phyloP scores from a whole-genome alignment of 2,888 invertebrate species.

The Hirtodrosophila trivittata region DNA sequence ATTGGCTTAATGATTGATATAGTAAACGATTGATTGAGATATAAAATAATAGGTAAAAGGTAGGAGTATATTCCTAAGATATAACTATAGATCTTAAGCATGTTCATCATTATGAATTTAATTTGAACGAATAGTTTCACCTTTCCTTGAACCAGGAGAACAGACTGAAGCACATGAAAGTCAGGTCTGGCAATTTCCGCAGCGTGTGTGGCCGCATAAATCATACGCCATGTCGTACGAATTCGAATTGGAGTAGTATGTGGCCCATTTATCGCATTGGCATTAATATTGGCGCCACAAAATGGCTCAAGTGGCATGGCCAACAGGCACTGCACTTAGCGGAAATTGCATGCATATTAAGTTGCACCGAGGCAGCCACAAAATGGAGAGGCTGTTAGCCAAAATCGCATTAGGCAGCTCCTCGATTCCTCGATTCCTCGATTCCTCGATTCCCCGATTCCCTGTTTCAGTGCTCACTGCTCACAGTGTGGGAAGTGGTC shows the following conservation, averaged over 20 bases:
- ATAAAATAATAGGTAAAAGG: no score
- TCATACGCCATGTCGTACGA: conserved; percentile 48
- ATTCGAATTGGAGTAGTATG: conserved; percentile 11
- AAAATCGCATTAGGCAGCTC: conserved; percentile 30
- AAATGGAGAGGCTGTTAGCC: conserved; percentile 9
- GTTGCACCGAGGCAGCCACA: conserved; percentile 49
- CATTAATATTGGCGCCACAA: conserved; percentile 72
- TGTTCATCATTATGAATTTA: no score
- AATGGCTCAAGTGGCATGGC: conserved; percentile 39
- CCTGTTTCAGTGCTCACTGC: neutral
- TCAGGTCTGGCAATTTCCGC: conserved; percentile 67
- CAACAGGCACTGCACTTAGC: conserved; percentile 60
- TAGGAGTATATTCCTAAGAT: no score
- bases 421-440: neutral
- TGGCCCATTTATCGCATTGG: conserved; percentile 69
- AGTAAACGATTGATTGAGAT: no score
- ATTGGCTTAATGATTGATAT: no score
- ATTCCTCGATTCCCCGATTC: neutral
- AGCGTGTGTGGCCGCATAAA: conserved; percentile 46
- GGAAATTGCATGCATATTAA: conserved; percentile 78
- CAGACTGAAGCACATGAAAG: conserved; percentile 64
- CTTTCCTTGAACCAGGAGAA: no score
- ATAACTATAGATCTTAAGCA: no score
- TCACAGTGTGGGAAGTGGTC: neutral
- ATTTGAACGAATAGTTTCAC: no score